Conservation (phyloP, 2,888 invertebrate species). For the Orthosia incerta region DNA sequence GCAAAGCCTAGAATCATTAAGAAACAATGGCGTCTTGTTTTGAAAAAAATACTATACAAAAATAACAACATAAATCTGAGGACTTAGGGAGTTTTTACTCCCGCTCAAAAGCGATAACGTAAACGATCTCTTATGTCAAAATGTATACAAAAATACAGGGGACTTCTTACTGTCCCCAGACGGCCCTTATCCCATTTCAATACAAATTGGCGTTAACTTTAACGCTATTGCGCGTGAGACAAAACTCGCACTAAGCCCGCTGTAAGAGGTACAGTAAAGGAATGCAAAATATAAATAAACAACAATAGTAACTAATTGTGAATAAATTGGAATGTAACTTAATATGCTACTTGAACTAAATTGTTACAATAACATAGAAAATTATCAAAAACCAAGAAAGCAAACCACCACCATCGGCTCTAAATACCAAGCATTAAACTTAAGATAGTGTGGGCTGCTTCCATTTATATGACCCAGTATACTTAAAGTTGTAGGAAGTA, state of each 20-base stretch:
- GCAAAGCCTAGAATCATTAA: constrained; percentile 21
- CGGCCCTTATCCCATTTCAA: no score
- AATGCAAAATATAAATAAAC: constrained; percentile 42
- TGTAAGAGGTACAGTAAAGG: constrained; percentile 29
- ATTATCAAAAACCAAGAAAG: constrained; percentile 52
- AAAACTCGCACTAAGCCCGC: no score
- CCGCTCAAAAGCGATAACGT: no score
- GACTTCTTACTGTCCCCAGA: no score
- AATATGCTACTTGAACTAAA: constrained; percentile 28
- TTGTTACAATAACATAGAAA: constrained; percentile 30
- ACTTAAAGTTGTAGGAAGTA: constrained; percentile 95
- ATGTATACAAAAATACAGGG: no score
- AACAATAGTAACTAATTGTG: constrained; percentile 54
- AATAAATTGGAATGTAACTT: constrained; percentile 52
- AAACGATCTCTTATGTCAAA: no score
- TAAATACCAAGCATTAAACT: constrained; percentile 72
- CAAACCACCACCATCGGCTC: constrained; percentile 71
- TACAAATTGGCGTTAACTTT: no score
- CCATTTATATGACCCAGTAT: constrained; percentile 99
- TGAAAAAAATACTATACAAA: constrained; percentile 36
- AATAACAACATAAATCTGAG: constrained; percentile 22
- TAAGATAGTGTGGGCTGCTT: constrained; percentile 82
- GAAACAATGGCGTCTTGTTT: constrained; percentile 10
- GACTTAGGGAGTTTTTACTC: no score
- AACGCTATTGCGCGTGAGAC: no score